Conservation (phyloP, 2,113 vertebrate genomes). For the Heptranchias perlo region DNA sequence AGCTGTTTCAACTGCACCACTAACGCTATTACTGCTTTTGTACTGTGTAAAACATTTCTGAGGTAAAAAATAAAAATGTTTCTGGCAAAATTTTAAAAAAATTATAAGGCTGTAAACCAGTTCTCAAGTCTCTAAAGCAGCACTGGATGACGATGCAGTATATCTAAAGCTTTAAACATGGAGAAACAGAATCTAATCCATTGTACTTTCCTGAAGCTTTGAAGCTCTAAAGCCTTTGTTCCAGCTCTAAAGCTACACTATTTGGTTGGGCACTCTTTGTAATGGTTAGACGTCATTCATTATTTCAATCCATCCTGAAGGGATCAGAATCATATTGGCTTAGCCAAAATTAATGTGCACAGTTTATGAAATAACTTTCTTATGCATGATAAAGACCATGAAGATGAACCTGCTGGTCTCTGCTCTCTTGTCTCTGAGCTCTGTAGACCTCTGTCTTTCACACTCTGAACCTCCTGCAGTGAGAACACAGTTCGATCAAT, state of each 20-base stretch:
- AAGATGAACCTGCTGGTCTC: conserved; percentile 74
- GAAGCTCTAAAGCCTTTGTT: neutral
- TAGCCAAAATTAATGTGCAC: conserved; percentile 65
- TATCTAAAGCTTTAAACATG: neutral
- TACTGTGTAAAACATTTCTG: neutral
- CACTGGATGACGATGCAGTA: neutral
- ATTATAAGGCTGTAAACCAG: neutral
- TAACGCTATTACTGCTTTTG: neutral
- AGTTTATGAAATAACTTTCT: conserved; percentile 75
- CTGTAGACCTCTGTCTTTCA: conserved; percentile 66
- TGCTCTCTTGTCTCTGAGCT: conserved; percentile 70
- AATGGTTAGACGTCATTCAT: neutral
- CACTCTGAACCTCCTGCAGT: conserved; percentile 67
- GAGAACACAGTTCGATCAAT: conserved; percentile 75
- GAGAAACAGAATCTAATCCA: no score
- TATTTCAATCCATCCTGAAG: conserved; percentile 62
- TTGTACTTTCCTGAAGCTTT: conserved; percentile 5
- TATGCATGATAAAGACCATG: conserved; percentile 78
- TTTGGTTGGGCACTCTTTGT: neutral
- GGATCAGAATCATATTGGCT: conserved; percentile 68
- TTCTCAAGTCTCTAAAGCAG: neutral
- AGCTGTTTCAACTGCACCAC: neutral
- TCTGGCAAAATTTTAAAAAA: neutral
- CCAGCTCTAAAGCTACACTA: neutral
- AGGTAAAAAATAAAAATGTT: neutral